Percentiles rank a stretch among this genome's conserved stretches.
Evolutionary conservation across 2,888 invertebrate genomes (phyloP).

Genomic region (Tribolium freemani): DNA sequence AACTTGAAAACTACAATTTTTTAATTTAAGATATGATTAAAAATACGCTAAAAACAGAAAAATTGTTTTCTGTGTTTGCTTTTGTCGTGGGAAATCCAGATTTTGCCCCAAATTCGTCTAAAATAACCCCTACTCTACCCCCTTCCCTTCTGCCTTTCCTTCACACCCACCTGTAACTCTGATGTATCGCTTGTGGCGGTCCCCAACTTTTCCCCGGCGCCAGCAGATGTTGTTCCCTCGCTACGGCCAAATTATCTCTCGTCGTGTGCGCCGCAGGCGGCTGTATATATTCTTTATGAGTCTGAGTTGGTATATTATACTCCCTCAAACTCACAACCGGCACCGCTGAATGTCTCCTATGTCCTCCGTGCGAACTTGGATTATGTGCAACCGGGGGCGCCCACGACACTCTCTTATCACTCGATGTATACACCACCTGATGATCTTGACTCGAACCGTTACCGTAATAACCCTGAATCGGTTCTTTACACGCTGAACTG

Average conservation of each 20-base stretch:
- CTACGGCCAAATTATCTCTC: slow-evolving; percentile 66
- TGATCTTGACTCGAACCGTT: slow-evolving; percentile 59
- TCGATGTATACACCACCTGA: slow-evolving; percentile 60
- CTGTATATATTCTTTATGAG: slow-evolving; percentile 73
- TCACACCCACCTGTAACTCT: slow-evolving; percentile 67
- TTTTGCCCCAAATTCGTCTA: not conserved
- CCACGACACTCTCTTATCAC: slow-evolving; percentile 74
- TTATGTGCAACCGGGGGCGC: slow-evolving; percentile 68
- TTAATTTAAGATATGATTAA: too few species aligned
- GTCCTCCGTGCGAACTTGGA: slow-evolving; percentile 49
- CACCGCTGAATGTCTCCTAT: slow-evolving; percentile 65
- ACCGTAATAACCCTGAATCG: slow-evolving; percentile 59
- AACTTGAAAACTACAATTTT: too few species aligned
- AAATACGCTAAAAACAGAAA: too few species aligned
- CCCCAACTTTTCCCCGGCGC: slow-evolving; percentile 69
- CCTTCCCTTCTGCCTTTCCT: not conserved
- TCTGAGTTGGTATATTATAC: slow-evolving; percentile 66
- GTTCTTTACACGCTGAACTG: slow-evolving; percentile 70
- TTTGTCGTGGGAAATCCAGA: not conserved
- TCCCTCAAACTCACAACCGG: slow-evolving; percentile 67
- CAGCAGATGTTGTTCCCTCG: slow-evolving; percentile 73
- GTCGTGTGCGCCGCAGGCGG: slow-evolving; percentile 72
- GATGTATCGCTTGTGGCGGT: slow-evolving; percentile 69
- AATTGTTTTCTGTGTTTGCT: not conserved
- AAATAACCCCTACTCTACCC: not conserved